Percentiles rank a stretch among this genome's conserved stretches.
phyloP scores from a whole-genome alignment of 2,797 vertebrate genomes.

The Notamacropus eugenii region DNA sequence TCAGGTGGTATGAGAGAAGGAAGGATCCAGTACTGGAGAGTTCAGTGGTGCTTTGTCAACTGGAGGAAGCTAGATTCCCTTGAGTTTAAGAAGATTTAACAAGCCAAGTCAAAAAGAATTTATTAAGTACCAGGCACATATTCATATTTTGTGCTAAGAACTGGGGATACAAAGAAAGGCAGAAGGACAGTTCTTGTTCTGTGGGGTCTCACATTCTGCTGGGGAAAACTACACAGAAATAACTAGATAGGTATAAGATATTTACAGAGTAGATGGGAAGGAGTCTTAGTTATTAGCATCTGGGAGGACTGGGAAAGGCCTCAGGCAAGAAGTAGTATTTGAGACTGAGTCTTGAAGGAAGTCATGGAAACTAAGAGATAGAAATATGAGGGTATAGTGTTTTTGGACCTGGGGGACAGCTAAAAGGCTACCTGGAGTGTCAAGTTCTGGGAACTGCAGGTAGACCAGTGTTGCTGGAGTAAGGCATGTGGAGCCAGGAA shows the following conservation, averaged over 20 bases:
- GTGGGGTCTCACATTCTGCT: neutral
- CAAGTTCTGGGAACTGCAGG: neutral
- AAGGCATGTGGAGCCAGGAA: neutral
- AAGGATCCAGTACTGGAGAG: neutral
- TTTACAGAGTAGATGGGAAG: neutral
- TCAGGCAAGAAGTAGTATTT: neutral
- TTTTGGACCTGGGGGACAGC: neutral
- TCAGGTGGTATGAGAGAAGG: neutral
- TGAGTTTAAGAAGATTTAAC: neutral
- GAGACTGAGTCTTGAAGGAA: neutral
- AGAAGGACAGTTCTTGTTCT: neutral
- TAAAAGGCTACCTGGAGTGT: neutral
- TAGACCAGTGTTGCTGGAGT: neutral
- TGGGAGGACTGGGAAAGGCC: neutral
- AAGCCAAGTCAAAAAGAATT: neutral
- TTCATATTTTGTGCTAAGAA: neutral
- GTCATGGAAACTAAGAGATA: neutral
- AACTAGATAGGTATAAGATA: neutral
- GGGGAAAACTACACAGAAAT: neutral
- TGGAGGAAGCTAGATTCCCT: neutral
- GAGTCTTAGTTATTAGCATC: neutral
- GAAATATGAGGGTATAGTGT: neutral
- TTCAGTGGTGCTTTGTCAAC: neutral
- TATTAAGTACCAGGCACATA: neutral
- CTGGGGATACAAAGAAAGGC: neutral